Evolutionary conservation across 2,888 invertebrate species (phyloP), one percentile per base, ranked within the genome.

Genomic region (Phasia obesa): DNA sequence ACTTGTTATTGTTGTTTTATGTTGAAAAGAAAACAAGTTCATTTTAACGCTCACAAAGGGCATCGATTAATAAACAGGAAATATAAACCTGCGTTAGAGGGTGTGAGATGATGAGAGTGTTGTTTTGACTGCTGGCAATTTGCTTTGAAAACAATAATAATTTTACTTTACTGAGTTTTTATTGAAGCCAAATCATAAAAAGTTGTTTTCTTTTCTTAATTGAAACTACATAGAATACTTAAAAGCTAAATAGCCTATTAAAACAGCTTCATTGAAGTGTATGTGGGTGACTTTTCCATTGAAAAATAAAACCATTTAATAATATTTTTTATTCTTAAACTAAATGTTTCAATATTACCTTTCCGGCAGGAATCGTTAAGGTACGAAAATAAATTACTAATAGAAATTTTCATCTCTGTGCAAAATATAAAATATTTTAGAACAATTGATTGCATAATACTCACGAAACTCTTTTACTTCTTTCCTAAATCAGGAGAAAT

Each of bases 21-120:
- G n/a, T 21, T 2, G 25, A 42, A 57, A 59, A 9, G 47, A 19
- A 64, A 57, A 62, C 13, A 59, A n/a, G 9, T 23, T 62, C 62
- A 42, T 21, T 74, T 60, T 55, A 31, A 55, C 27, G 60, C 25
- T 25, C 31, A 74, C 57, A 82, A 78, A 75, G 44, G 74, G 64
- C 64, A 75, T 60, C 42, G 65, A 15, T 70, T 75, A 79, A 75
- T 70, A 67, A 53, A 79, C 44, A 53, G 64, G 31, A 75, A n/a
- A 42, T n/a, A n/a, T 31, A 35, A 35, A 44, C 15, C n/a, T 27
- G 49, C 13, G 17, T 25, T 27, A 7, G 9, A 27, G 4, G 6
- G 13, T 47, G n/a, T 53, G 13, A 42, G 31, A 57, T 7, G 13
- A 11, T 35, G 23, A 9, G 5, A 15, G 13, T 31, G 15, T 42